phyloP scores from a whole-genome alignment of 1,140 invertebrate genomes.

The Anastrepha ludens region DNA sequence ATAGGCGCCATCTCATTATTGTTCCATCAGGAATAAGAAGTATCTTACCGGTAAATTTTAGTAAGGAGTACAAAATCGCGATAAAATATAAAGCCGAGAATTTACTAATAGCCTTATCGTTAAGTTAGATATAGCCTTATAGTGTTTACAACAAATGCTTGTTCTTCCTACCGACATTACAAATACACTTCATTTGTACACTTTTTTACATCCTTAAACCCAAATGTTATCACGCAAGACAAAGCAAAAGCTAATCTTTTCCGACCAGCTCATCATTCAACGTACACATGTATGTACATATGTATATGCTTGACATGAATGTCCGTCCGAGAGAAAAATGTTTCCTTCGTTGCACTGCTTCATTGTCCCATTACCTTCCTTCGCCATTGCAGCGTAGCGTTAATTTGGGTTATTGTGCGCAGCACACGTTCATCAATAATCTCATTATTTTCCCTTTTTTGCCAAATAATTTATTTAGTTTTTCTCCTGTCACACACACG shows the following conservation, averaged over 20 bases:
- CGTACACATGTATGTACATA: no score
- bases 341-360: background rate
- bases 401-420: conserved; percentile 51
- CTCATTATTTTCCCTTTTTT: conserved; percentile 52
- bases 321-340: background rate
- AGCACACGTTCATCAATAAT: conserved; percentile 52
- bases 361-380: background rate
- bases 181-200: background rate
- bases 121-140: no score
- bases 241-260: conserved; percentile 28
- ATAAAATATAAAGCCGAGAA: no score
- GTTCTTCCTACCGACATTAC: background rate
- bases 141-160: background rate
- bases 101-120: no score
- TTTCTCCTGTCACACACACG: background rate
- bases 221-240: background rate
- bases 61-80: no score
- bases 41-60: no score
- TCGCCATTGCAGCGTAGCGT: background rate
- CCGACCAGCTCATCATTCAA: background rate
- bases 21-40: no score
- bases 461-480: conserved; percentile 43
- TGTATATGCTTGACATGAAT: background rate
- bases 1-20: no score
- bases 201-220: background rate